A percentile compares a stretch with the other conserved stretches of the same genome.
phyloP scores from a whole-genome alignment of 2,888 invertebrate species.

The Mesochorus sp. region DNA sequence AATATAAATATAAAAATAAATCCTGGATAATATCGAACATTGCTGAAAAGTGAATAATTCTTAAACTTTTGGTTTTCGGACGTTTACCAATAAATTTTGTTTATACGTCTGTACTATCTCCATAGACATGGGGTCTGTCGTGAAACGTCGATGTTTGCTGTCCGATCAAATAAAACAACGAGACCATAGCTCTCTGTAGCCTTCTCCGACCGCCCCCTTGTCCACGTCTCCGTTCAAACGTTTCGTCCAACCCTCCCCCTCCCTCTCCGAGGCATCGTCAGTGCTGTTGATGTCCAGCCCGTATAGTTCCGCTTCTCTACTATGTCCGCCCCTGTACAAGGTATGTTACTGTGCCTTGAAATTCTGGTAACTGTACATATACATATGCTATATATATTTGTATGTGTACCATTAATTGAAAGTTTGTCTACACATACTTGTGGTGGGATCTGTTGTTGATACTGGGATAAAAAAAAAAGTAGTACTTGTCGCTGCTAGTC shows the following conservation, averaged over 20 bases:
- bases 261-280: conserved; percentile 23
- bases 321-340: conserved; percentile 77
- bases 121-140: conserved; percentile 55
- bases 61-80: no score
- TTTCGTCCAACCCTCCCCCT: conserved; percentile 46
- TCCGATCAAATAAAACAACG: conserved; percentile 79
- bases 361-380: conserved; percentile 61
- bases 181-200: conserved; percentile 48
- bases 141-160: conserved; percentile 77
- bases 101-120: conserved; percentile 6
- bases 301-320: conserved; percentile 48
- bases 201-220: conserved; percentile 46
- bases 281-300: conserved; percentile 63
- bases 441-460: conserved; percentile 21
- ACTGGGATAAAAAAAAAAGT: conserved; percentile 1
- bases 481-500: conserved; percentile 9
- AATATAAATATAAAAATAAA: not conserved
- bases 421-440: conserved; percentile 64
- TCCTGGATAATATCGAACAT: conserved; percentile 1
- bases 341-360: conserved; percentile 73
- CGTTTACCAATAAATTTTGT: conserved; percentile 6
- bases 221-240: conserved; percentile 53
- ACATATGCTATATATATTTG: no score
- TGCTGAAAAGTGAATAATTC: no score
- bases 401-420: conserved; percentile 73